Evolutionary conservation across 2,797 vertebrate species (phyloP).

Genomic region (Amblyraja radiata): DNA sequence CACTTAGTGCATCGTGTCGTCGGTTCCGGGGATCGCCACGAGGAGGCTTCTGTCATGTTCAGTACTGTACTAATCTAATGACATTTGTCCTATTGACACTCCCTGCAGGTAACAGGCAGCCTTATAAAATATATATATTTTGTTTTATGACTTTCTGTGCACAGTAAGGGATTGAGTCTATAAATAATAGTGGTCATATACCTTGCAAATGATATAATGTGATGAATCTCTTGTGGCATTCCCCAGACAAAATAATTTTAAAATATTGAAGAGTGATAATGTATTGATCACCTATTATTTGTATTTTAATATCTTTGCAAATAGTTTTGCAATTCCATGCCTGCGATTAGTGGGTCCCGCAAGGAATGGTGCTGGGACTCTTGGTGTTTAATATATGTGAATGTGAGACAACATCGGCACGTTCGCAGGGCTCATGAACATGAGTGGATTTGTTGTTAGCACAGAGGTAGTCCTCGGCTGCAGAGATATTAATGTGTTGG

Average conservation of each 20-base stretch:
- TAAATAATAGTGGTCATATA: background rate
- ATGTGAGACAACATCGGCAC: too few species aligned
- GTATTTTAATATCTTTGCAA: background rate
- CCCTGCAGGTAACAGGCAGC: background rate
- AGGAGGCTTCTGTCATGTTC: background rate
- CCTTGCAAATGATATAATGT: background rate
- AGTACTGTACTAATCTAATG: background rate
- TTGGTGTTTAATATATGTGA: too few species aligned
- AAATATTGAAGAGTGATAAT: background rate
- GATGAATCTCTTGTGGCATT: background rate
- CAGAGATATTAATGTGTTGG: too few species aligned
- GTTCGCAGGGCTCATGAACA: too few species aligned
- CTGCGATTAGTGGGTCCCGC: too few species aligned
- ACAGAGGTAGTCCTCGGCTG: too few species aligned
- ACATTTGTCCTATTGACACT: background rate
- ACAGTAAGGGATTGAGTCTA: background rate
- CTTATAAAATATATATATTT: background rate
- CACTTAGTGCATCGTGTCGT: too few species aligned
- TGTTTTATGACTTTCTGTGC: background rate
- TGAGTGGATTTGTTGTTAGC: too few species aligned
- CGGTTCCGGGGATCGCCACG: too few species aligned
- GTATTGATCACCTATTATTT: background rate
- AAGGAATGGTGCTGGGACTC: too few species aligned
- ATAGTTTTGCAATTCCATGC: too few species aligned
- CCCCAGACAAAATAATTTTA: background rate